Conservation (phyloP, 2,113 vertebrate species). For the Ctenodactylus gundi region DNA sequence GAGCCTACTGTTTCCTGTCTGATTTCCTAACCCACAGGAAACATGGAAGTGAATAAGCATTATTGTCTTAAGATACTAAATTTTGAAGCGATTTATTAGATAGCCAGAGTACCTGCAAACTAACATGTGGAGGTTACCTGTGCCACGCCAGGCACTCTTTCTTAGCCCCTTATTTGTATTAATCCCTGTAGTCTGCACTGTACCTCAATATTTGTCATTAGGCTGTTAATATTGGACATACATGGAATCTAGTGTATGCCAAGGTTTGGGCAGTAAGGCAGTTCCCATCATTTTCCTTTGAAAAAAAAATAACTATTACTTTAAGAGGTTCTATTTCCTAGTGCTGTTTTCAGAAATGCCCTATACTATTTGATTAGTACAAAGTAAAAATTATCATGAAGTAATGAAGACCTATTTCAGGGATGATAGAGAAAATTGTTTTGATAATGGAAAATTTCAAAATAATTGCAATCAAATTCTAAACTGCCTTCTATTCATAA, state of each 20-base stretch:
- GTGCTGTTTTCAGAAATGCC: background rate
- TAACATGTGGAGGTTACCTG: background rate
- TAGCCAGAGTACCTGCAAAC: background rate
- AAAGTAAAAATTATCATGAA: background rate
- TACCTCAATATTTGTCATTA: slow-evolving; percentile 22
- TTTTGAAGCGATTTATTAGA: background rate
- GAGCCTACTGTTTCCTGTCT: background rate
- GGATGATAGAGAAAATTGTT: slow-evolving; percentile 12
- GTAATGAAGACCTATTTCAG: slow-evolving; percentile 1
- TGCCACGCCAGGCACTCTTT: background rate
- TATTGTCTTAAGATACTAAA: background rate
- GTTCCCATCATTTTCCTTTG: background rate
- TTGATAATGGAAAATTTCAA: background rate
- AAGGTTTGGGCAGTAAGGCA: background rate
- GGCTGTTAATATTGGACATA: background rate
- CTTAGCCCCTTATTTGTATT: background rate
- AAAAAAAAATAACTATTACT: slow-evolving; percentile 33
- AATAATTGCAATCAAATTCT: slow-evolving; percentile 21
- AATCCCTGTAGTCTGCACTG: background rate
- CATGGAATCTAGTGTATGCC: slow-evolving; percentile 21
- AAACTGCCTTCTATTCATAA: background rate
- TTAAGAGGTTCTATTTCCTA: slow-evolving; percentile 30
- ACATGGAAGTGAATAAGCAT: background rate
- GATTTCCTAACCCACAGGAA: background rate
- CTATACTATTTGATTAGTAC: background rate